Percentiles rank a stretch among this genome's conserved stretches.
These are phyloP conservation scores for Hippocampus kuda DNA, from an alignment of 2,797 vertebrate genomes.

Conservation along the genomic window DNA sequence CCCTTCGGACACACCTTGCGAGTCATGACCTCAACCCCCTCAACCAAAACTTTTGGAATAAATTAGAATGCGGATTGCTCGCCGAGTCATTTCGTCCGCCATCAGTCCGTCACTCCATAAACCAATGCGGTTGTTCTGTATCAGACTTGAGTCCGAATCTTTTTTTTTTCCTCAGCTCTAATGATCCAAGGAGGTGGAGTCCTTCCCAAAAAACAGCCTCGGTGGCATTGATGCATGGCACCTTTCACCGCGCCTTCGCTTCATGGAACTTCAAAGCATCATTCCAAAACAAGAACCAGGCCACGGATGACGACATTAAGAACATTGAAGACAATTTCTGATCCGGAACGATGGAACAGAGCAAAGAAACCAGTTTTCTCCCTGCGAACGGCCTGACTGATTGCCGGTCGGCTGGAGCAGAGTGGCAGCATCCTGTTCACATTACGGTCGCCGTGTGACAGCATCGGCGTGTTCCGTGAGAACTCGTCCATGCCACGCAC, in stretches of 20 bases:
- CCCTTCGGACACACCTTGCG: neutral
- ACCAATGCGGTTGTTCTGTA: neutral
- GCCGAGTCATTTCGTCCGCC: neutral
- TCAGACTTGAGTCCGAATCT: neutral
- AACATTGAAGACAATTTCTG: conserved; percentile 23
- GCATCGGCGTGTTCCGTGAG: conserved; percentile 51
- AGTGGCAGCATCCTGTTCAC: conserved; percentile 57
- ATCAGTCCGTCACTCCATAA: neutral
- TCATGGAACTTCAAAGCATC: conserved; percentile 58
- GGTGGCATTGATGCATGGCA: conserved; percentile 15
- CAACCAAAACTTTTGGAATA: neutral
- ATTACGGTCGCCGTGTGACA: conserved; percentile 54
- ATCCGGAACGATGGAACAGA: conserved; percentile 23
- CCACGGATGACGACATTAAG: conserved; percentile 41
- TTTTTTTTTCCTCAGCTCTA: neutral
- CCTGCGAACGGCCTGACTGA: conserved; percentile 37
- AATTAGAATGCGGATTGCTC: neutral
- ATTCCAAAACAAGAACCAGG: conserved; percentile 46
- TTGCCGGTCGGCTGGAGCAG: conserved; percentile 17
- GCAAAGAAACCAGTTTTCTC: conserved; percentile 15
- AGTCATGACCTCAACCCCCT: neutral
- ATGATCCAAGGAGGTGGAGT: neutral
- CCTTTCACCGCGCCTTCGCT: conserved; percentile 41
- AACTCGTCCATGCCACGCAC: conserved; percentile 43
- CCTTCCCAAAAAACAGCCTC: neutral